Evolutionary conservation across 2,888 invertebrate genomes (phyloP), one percentile per base, ranked within the genome.

Genomic region (Campoplex nolae): DNA sequence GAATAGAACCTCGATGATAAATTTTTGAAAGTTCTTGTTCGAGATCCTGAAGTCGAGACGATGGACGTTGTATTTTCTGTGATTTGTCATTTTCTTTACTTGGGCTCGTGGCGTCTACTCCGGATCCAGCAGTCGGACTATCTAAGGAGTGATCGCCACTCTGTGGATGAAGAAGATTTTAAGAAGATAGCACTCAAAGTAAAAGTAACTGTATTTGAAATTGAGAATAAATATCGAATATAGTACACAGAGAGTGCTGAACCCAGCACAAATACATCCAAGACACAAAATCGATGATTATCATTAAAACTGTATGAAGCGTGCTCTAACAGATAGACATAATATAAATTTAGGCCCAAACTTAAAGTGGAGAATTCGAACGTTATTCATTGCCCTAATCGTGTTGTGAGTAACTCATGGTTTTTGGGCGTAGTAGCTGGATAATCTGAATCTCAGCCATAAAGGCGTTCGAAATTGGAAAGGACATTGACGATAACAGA

Each of bases 11-110:
- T 86, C 93, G 93, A 28, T 93, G 94, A 90, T 95, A 95, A 88
- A 95, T 95, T 88, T 95, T 95, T 1, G 95, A 94, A 32, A 95
- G 91, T 86, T 95, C 95, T 86, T 95, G 93, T 75, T 93, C 94
- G 42, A 94, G 88, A 74, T 94, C 94, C 70, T 94, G 94, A 1
- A 94, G 89, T 8, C 94, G 92, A n/a, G 94, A 94, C 28, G 93
- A 93, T 0, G 94, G 93, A 45, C 93, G 91, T 73, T 92, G 93
- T 8, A 88, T 70, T 70, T 93, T 90, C 51, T 85, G 85, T 42
- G 91, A 83, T 75, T 93, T 94, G 28, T 91, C 89, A 76, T 88
- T 93, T 62, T 94, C 94, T 84, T 93, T 94, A 56, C 93, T 94
- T 0, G 94, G 94, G 76, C 94, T 94, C 80, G 92, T 91, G 11